phyloP scores from a whole-genome alignment of 2,888 invertebrate species.

The Scaptomyza polygonia region DNA sequence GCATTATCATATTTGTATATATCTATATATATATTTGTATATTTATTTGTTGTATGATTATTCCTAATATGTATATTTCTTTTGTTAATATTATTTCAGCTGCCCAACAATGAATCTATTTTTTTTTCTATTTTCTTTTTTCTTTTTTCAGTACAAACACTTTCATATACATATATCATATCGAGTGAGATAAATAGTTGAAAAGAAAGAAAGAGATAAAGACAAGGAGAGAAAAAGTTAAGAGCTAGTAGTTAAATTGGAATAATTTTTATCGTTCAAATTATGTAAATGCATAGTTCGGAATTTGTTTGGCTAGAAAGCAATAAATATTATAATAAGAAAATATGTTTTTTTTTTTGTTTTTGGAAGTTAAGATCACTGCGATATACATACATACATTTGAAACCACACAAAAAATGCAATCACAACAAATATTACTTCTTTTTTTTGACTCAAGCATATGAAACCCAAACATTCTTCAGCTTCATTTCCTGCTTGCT shows the following conservation, averaged over 20 bases:
- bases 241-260: background rate
- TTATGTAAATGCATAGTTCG: slow-evolving; percentile 47
- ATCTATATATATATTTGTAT: background rate
- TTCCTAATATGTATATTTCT: slow-evolving; percentile 15
- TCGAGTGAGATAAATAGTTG: slow-evolving; percentile 7
- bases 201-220: slow-evolving; percentile 1
- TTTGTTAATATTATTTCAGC: slow-evolving; percentile 37
- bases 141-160: slow-evolving; percentile 35
- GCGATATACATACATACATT: slow-evolving; percentile 3
- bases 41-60: slow-evolving; percentile 12
- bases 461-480: slow-evolving; percentile 39
- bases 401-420: slow-evolving; percentile 29
- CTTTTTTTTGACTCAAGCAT: slow-evolving; percentile 6
- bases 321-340: slow-evolving; percentile 4
- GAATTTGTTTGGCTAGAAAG: slow-evolving; percentile 37
- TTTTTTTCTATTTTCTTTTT: no score
- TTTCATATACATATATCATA: slow-evolving; percentile 20
- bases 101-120: slow-evolving; percentile 34
- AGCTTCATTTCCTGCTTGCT: slow-evolving; percentile 2
- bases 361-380: slow-evolving; percentile 14
- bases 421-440: slow-evolving; percentile 17
- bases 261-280: slow-evolving; percentile 1
- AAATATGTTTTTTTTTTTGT: background rate
- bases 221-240: slow-evolving; percentile 4
- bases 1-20: slow-evolving; percentile 17